Conservation (phyloP, 2,888 invertebrate species). For the Leucania comma region DNA sequence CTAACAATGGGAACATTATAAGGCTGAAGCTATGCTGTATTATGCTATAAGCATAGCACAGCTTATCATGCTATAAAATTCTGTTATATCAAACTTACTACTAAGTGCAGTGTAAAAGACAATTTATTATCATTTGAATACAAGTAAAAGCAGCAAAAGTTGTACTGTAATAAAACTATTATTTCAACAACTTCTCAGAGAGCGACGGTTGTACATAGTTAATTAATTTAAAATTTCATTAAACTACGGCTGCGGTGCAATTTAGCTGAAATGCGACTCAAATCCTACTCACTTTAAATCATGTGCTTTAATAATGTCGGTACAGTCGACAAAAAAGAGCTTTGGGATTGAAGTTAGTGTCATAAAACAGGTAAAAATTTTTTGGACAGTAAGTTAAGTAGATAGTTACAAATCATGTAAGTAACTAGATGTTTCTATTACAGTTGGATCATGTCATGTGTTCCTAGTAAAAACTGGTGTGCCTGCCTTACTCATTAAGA, state of each 20-base stretch:
- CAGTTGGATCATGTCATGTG: too few species aligned
- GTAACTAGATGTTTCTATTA: too few species aligned
- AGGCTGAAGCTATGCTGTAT: too few species aligned
- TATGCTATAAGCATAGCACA: too few species aligned
- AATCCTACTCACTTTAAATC: conserved; percentile 40
- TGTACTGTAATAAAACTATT: conserved; percentile 38
- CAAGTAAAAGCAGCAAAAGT: conserved; percentile 22
- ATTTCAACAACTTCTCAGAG: conserved; percentile 34
- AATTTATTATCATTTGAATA: conserved; percentile 15
- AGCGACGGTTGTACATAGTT: conserved; percentile 36
- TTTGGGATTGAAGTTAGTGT: not conserved
- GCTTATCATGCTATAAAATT: not conserved
- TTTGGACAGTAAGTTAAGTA: too few species aligned
- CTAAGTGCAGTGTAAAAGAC: not conserved
- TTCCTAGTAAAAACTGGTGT: too few species aligned
- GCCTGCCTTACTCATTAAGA: too few species aligned
- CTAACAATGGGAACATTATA: too few species aligned
- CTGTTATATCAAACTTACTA: not conserved
- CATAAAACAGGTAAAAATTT: not conserved
- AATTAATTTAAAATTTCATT: conserved; percentile 63
- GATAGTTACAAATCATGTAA: too few species aligned
- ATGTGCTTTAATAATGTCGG: conserved; percentile 25
- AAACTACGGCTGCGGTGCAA: conserved; percentile 44
- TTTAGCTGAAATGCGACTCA: conserved; percentile 45
- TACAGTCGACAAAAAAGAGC: conserved; percentile 1